Conservation (phyloP, 2,113 vertebrate species). For the Pluvialis apricaria region DNA sequence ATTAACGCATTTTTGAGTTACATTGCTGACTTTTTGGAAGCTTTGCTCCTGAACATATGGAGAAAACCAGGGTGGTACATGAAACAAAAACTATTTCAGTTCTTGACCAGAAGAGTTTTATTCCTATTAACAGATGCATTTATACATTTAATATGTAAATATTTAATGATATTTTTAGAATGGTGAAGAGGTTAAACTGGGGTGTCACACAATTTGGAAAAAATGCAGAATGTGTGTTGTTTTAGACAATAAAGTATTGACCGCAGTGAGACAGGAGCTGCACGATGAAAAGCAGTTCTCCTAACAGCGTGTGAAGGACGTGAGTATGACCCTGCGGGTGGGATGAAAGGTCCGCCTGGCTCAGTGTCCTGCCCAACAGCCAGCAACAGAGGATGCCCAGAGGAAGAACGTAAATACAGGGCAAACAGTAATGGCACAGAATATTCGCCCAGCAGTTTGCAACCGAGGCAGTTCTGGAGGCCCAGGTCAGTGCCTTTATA, state of each 20-base stretch:
- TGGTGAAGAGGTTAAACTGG: not conserved
- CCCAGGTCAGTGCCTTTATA: not conserved
- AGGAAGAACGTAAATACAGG: not conserved
- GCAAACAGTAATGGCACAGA: not conserved
- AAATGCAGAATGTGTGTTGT: not conserved
- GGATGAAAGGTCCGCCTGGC: not conserved
- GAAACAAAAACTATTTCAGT: not conserved
- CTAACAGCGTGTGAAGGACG: not conserved
- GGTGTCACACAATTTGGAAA: not conserved
- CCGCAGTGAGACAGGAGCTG: not conserved
- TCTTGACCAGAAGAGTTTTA: not conserved
- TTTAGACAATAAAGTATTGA: not conserved
- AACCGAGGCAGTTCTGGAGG: rapidly evolving
- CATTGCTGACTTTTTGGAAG: constrained; percentile 19
- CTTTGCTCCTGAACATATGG: not conserved
- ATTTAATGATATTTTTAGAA: not conserved
- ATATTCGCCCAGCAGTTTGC: not conserved
- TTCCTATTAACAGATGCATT: not conserved
- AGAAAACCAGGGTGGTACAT: not conserved
- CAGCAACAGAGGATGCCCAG: not conserved
- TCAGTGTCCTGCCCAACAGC: not conserved
- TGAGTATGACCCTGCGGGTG: not conserved
- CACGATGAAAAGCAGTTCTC: not conserved
- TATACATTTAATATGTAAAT: not conserved
- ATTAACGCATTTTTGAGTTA: constrained; percentile 32